Conservation (phyloP, 2,797 vertebrate genomes). For the Neopelma chrysocephalum region DNA sequence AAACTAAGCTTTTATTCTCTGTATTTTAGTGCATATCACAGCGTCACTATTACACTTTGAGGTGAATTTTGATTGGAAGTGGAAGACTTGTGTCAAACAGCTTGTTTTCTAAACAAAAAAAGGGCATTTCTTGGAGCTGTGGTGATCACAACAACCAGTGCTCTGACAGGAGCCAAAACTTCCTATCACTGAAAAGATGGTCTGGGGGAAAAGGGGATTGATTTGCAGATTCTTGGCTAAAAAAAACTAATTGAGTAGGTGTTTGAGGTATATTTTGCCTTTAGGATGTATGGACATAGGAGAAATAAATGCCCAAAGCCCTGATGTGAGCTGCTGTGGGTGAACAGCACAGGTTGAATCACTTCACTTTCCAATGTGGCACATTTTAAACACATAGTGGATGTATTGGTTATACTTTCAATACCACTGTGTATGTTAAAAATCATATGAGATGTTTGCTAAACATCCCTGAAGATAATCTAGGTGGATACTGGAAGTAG, state of each 20-base stretch:
- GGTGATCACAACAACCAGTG: background rate
- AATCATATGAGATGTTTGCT: background rate
- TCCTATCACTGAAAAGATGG: background rate
- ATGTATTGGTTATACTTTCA: background rate
- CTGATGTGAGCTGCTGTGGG: background rate
- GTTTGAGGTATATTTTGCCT: background rate
- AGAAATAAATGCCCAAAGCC: background rate
- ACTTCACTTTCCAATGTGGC: background rate
- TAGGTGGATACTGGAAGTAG: background rate
- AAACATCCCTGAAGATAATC: background rate
- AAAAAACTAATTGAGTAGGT: background rate
- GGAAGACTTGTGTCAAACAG: background rate
- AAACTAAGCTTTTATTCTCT: background rate
- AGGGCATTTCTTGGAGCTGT: background rate
- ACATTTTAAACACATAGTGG: accelerated
- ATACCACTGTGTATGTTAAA: background rate
- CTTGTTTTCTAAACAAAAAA: background rate
- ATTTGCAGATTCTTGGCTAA: background rate
- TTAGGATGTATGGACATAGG: accelerated
- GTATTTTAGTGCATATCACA: background rate
- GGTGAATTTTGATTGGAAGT: background rate
- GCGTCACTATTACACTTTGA: accelerated
- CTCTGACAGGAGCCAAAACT: background rate
- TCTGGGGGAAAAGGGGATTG: background rate
- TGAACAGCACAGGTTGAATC: background rate